These are phyloP conservation scores for Brevipalpus yothersi DNA, from an alignment of 1,140 invertebrate genomes.

Conservation along the genomic window DNA sequence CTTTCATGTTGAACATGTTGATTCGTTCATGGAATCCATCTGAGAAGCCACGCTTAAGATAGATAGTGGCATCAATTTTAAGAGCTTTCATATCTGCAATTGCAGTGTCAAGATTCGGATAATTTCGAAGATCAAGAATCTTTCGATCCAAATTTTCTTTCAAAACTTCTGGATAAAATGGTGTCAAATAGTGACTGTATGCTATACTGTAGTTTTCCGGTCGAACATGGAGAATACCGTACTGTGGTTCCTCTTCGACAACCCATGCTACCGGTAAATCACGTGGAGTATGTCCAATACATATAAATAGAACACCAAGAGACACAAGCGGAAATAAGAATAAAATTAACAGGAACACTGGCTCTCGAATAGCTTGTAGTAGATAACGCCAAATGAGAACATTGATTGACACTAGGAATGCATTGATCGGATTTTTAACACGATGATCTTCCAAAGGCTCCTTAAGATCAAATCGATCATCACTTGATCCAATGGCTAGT, in stretches of 20 bases:
- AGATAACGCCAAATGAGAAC: neutral
- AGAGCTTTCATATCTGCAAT: conserved; percentile 8
- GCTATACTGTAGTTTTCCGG: neutral
- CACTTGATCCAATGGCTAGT: neutral
- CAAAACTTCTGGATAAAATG: neutral
- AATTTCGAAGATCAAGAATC: neutral
- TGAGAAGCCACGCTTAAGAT: conserved; percentile 6
- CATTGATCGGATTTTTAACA: neutral
- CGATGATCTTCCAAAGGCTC: neutral
- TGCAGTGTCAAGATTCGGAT: neutral
- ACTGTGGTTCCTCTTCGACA: conserved; percentile 15
- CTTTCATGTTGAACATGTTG: neutral
- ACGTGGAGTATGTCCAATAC: conserved; percentile 65
- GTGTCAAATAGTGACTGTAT: neutral
- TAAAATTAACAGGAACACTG: conserved; percentile 35
- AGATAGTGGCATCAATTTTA: conserved; percentile 9
- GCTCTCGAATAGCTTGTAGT: conserved; percentile 8
- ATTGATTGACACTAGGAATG: neutral
- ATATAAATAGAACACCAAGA: conserved; percentile 71
- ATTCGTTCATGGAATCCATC: conserved; percentile 1
- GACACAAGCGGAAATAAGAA: conserved; percentile 69
- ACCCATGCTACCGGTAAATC: conserved; percentile 57
- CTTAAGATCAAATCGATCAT: neutral
- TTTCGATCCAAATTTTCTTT: neutral
- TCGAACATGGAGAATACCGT: neutral